Evolutionary conservation across 2,888 invertebrate genomes (phyloP).

Genomic region (Operophtera brumata): DNA sequence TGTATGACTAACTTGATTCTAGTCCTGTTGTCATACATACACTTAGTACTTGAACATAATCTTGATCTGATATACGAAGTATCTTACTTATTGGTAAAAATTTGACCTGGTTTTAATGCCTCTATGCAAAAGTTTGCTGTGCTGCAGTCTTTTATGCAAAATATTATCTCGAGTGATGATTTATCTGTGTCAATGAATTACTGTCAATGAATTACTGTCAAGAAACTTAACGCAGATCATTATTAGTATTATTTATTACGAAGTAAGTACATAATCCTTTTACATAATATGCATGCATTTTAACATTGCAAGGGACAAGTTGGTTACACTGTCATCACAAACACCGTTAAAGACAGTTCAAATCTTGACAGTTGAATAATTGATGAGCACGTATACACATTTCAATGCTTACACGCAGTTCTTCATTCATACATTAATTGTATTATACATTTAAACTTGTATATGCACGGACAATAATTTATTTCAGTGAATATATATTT

Average conservation of each 20-base stretch:
- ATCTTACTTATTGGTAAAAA: too few relatives aligned
- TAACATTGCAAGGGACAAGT: slow-evolving; percentile 29
- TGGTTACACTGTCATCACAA: slow-evolving; percentile 42
- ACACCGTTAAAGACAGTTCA: slow-evolving; percentile 41
- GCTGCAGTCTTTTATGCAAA: neutral
- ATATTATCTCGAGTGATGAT: neutral
- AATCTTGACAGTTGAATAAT: slow-evolving; percentile 50
- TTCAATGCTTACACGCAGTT: slow-evolving; percentile 38
- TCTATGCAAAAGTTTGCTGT: neutral
- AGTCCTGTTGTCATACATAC: slow-evolving; percentile 48
- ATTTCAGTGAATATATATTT: neutral
- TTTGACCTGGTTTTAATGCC: neutral
- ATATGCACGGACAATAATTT: slow-evolving; percentile 28
- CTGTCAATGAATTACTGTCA: neutral
- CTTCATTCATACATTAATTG: slow-evolving; percentile 37
- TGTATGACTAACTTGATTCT: slow-evolving; percentile 54
- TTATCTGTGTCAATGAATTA: neutral
- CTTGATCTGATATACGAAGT: slow-evolving; percentile 34
- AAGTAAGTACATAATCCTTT: slow-evolving; percentile 15
- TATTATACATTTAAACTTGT: slow-evolving; percentile 28
- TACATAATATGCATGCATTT: slow-evolving; percentile 22
- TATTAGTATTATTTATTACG: neutral
- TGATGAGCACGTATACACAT: slow-evolving; percentile 44
- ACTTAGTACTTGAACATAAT: slow-evolving; percentile 40
- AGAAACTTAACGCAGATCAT: neutral